Evolutionary conservation across 2,888 invertebrate species (phyloP), one percentile per base, ranked within the genome.

Genomic region (Clostera curtula): DNA sequence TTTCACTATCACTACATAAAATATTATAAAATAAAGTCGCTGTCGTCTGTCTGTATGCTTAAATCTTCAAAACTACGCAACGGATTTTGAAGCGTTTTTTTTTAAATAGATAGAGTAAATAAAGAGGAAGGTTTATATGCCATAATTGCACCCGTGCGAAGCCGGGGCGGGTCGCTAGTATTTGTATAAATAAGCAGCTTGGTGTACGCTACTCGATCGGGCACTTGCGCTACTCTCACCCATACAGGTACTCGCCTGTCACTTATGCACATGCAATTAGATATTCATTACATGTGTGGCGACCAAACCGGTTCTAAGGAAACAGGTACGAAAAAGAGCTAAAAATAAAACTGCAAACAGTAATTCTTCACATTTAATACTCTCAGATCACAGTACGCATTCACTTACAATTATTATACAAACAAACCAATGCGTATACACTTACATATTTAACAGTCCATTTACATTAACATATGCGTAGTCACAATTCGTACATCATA

Each of bases 181-280:
- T n/a, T n/a, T n/a, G n/a, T n/a, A n/a, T n/a, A n/a, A n/a, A n/a
- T n/a, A n/a, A n/a, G n/a, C n/a, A n/a, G n/a, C n/a, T n/a, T n/a
- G 15, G 38, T 30, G 43, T 34, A 37, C 47, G 62, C 66, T 50
- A 50, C 70, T 52, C 72, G 73, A 50, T 61, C 47, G 58, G 70
- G 72, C 64, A 75, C 68, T 63, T 70, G 76, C 58, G 70, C 60
- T 75, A 85, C 69, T 84, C 85, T 72, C 84, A 79, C 71, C 76
- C 58, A 52, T 55, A 52, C 63, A 60, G 47, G 58, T 61, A 65
- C 63, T 50, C 51, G 58, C 45, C 64, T 65, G 61, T 66, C 68
- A 56, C 64, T 66, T 53, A 66, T 68, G 57, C 66, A 68, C 56
- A 70, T 60, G 64, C 68, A 66, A 61, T 52, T 42, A 34, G 41